Conservation (phyloP, 2,888 invertebrate species). For the Tinea trinotella region DNA sequence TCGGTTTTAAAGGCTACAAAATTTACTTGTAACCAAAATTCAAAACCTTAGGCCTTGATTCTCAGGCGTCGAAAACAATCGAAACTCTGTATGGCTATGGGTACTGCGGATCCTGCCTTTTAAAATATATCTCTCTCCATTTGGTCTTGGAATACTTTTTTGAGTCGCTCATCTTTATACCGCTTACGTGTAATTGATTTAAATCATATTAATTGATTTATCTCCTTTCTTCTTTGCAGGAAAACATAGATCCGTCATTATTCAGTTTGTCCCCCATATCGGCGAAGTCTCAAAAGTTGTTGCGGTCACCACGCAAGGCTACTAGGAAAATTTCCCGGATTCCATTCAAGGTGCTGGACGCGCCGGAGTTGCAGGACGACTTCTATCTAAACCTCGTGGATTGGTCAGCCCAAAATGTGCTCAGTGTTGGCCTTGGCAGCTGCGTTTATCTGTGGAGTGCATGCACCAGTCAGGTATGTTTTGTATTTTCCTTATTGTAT, state of each 20-base stretch:
- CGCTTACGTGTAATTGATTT: too few species aligned
- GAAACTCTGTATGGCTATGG: too few species aligned
- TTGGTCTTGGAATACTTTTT: too few species aligned
- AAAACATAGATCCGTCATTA: constrained; percentile 86
- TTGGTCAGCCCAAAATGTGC: constrained; percentile 99
- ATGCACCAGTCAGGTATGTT: constrained; percentile 90
- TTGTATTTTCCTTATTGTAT: too few species aligned
- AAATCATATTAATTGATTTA: too few species aligned
- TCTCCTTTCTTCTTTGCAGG: constrained; percentile 71
- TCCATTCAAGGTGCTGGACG: constrained; percentile 97
- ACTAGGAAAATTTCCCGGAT: constrained; percentile 98
- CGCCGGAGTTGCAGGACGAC: constrained; percentile 98
- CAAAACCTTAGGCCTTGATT: too few species aligned
- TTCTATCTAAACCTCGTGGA: constrained; percentile 99
- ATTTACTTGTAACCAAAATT: too few species aligned
- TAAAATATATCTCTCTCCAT: too few species aligned
- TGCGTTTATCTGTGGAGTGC: constrained; percentile 99
- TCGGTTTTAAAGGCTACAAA: too few species aligned
- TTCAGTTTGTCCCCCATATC: constrained; percentile 97
- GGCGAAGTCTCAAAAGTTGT: constrained; percentile 93
- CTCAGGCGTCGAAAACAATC: too few species aligned
- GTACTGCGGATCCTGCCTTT: too few species aligned
- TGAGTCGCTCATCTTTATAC: too few species aligned
- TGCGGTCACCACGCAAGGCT: constrained; percentile 97
- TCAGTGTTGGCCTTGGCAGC: constrained; percentile 97